Percentiles rank a stretch among this genome's conserved stretches.
phyloP scores from a whole-genome alignment of 2,888 invertebrate genomes.

The Drosophila meridionalis region DNA sequence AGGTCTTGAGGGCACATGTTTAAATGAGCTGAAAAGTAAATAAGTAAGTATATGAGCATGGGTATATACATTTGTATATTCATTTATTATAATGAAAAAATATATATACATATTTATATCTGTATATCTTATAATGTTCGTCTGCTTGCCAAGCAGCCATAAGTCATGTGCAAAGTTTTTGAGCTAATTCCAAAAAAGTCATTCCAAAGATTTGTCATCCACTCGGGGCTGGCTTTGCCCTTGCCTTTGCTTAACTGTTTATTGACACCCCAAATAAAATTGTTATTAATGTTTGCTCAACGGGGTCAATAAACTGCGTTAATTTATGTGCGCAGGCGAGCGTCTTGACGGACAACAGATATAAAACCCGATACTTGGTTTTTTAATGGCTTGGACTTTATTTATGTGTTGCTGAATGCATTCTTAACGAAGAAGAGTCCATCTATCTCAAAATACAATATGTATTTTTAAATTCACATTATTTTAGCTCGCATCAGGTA shows the following conservation, averaged over 20 bases:
- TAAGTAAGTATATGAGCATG: not conserved
- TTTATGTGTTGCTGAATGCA: conserved; percentile 30
- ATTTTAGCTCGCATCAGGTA: not conserved
- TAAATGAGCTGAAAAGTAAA: conserved; percentile 22
- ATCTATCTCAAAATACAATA: not conserved
- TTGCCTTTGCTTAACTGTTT: conserved; percentile 10
- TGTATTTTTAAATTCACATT: not conserved
- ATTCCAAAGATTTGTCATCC: conserved; percentile 40
- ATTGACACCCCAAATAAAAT: conserved; percentile 40
- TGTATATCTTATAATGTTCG: not conserved
- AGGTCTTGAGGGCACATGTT: conserved; percentile 2
- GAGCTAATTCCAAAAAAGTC: conserved; percentile 47
- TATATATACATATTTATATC: not conserved
- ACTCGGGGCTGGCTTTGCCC: not conserved
- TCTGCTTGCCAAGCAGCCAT: conserved; percentile 9
- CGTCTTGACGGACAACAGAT: not conserved
- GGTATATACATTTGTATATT: not conserved
- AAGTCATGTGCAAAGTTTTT: conserved; percentile 35
- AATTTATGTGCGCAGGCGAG: conserved; percentile 48
- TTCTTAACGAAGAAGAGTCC: conserved; percentile 11
- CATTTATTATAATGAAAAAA: too few relatives aligned
- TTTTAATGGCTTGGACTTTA: conserved; percentile 45
- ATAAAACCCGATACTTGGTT: conserved; percentile 10
- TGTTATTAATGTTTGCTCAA: conserved; percentile 44
- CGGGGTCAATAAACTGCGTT: conserved; percentile 46